A percentile compares a stretch with the other conserved stretches of the same genome.
phyloP scores from a whole-genome alignment of 1,140 invertebrate genomes.

The Rhizoglyphus robini region DNA sequence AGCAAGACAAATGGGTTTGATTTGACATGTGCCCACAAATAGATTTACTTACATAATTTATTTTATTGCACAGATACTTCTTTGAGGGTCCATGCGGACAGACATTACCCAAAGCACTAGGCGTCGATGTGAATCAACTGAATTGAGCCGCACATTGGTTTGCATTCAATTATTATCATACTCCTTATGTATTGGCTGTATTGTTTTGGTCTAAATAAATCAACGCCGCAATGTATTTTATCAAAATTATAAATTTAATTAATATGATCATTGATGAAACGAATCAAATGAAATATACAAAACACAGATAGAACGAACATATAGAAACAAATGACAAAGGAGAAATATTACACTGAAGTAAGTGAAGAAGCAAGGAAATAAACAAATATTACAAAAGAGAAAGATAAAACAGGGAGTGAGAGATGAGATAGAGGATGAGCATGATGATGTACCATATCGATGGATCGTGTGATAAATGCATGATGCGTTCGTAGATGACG shows the following conservation, averaged over 20 bases:
- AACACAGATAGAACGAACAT: neutral
- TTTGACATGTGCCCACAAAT: neutral
- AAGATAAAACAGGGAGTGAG: neutral
- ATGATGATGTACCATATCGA: neutral
- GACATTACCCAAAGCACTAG: constrained; percentile 23
- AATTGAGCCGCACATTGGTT: no score
- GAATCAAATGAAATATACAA: neutral
- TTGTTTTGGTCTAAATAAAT: no score
- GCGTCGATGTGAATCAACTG: no score
- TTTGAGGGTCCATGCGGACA: constrained; percentile 23
- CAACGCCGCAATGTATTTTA: no score
- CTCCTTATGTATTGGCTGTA: no score
- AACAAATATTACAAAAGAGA: neutral
- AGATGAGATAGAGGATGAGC: neutral
- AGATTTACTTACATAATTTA: no score
- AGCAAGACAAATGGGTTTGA: neutral
- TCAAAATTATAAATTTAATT: no score
- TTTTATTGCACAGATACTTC: constrained; percentile 20
- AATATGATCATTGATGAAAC: no score
- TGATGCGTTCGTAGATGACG: no score
- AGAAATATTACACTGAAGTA: neutral
- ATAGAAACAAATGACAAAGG: no score
- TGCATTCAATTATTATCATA: no score
- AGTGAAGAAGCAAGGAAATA: neutral
- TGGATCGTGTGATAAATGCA: no score